These are phyloP conservation scores for Megamerina dolium DNA, from an alignment of 2,888 invertebrate genomes.

Conservation along the genomic window DNA sequence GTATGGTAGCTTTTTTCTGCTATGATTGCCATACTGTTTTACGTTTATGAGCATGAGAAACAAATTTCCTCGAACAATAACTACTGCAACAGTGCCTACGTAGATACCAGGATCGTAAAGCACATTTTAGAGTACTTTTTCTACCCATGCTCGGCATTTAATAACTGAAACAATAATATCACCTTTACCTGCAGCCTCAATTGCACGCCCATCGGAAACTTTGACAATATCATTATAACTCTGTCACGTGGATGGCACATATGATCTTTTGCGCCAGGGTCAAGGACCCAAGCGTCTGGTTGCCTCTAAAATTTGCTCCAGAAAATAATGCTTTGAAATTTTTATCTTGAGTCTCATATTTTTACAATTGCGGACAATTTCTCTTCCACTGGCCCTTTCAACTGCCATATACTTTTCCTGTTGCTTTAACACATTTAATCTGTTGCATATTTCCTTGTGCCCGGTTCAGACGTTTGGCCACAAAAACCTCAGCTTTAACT, in stretches of 20 bases:
- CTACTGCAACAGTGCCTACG: slow-evolving; percentile 11
- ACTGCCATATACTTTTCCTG: slow-evolving; percentile 16
- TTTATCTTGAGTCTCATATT: slow-evolving; percentile 1
- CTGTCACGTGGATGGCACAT: too few species aligned
- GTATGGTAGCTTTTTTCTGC: slow-evolving; percentile 5
- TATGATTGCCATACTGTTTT: slow-evolving; percentile 1
- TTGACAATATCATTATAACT: not conserved
- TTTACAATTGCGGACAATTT: slow-evolving; percentile 16
- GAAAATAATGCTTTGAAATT: slow-evolving; percentile 6
- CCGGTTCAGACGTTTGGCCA: slow-evolving; percentile 5
- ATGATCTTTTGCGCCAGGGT: slow-evolving; percentile 12
- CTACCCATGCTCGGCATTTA: slow-evolving; percentile 1
- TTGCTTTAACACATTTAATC: too few species aligned
- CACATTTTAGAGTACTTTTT: too few species aligned
- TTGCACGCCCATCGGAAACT: not conserved
- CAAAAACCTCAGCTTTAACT: slow-evolving; percentile 5
- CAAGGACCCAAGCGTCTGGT: slow-evolving; percentile 16
- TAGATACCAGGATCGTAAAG: slow-evolving; percentile 1
- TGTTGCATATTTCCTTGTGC: too few species aligned
- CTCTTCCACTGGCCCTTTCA: slow-evolving; percentile 21
- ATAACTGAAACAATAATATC: too few species aligned
- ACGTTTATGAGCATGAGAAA: slow-evolving; percentile 11
- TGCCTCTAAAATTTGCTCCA: not conserved
- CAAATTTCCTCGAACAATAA: slow-evolving; percentile 6
- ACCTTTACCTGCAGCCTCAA: slow-evolving; percentile 6